A percentile compares a stretch with the other conserved stretches of the same genome.
Conservation (phyloP, 1,140 invertebrate species). For the Dendrolimus kikuchii region DNA sequence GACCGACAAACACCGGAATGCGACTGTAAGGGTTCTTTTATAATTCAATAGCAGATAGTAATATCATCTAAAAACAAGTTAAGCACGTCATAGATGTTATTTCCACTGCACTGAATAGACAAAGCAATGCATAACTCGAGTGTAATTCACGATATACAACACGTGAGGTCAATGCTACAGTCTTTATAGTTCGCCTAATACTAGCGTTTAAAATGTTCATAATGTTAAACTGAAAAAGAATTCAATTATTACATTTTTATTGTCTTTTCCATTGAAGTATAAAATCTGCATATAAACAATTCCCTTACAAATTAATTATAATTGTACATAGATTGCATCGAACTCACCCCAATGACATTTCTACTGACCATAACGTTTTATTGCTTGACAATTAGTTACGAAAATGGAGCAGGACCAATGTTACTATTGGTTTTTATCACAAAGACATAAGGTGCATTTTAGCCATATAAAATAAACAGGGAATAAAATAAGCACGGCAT, state of each 20-base stretch:
- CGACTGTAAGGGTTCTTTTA: too few relatives aligned
- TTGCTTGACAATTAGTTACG: slow-evolving; percentile 44
- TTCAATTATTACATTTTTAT: not conserved
- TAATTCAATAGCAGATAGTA: too few relatives aligned
- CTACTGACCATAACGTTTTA: slow-evolving; percentile 49
- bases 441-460: slow-evolving; percentile 10
- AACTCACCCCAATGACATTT: slow-evolving; percentile 14
- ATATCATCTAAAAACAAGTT: too few relatives aligned
- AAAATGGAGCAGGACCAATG: slow-evolving; percentile 11
- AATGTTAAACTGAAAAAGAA: not conserved
- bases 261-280: not conserved
- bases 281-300: slow-evolving; percentile 9
- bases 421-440: slow-evolving; percentile 9
- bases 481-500: too few relatives aligned
- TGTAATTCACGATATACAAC: too few relatives aligned
- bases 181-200: too few relatives aligned
- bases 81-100: too few relatives aligned
- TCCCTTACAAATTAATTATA: slow-evolving; percentile 21
- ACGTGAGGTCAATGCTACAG: too few relatives aligned
- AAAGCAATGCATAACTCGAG: too few relatives aligned
- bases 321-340: slow-evolving; percentile 31
- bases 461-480: too few relatives aligned
- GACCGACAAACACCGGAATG: too few relatives aligned
- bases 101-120: too few relatives aligned
- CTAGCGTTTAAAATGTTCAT: not conserved